Evolutionary conservation across 2,888 invertebrate species (phyloP).

Genomic region (Pasiphila rectangulata): DNA sequence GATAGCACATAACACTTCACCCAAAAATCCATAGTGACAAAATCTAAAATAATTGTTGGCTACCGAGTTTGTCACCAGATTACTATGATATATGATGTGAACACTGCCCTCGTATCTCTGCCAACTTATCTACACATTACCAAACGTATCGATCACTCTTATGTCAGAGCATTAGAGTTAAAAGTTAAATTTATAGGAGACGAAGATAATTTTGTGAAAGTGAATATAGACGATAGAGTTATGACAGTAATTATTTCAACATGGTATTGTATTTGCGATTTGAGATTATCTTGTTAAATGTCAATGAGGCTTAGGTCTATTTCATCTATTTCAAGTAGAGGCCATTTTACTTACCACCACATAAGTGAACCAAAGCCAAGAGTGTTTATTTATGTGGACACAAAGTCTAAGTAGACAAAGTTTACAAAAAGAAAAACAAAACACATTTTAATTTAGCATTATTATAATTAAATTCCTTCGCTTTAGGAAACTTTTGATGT

Average conservation of each 20-base stretch:
- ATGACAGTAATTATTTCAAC: constrained; percentile 49
- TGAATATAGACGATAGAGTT: constrained; percentile 37
- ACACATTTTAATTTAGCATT: no score
- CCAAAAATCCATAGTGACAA: constrained; percentile 45
- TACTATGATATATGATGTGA: constrained; percentile 55
- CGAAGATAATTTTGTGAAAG: constrained; percentile 13
- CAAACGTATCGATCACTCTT: constrained; percentile 10
- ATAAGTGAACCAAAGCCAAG: constrained; percentile 36
- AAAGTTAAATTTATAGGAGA: constrained; percentile 7
- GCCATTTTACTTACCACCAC: neutral
- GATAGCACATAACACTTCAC: constrained; percentile 33
- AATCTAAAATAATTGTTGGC: constrained; percentile 58
- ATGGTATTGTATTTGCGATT: constrained; percentile 45
- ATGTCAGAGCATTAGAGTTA: neutral
- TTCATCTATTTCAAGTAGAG: neutral
- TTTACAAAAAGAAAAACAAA: no score
- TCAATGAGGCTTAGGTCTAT: constrained; percentile 37
- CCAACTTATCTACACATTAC: constrained; percentile 30
- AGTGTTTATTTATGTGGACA: no score
- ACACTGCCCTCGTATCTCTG: constrained; percentile 35
- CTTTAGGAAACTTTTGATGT: no score
- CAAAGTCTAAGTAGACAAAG: no score
- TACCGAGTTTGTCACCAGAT: constrained; percentile 51
- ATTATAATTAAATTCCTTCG: no score
- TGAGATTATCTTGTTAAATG: constrained; percentile 33